These are phyloP conservation scores for Corbicula japonica DNA, from an alignment of 2,888 invertebrate genomes.

Conservation along the genomic window DNA sequence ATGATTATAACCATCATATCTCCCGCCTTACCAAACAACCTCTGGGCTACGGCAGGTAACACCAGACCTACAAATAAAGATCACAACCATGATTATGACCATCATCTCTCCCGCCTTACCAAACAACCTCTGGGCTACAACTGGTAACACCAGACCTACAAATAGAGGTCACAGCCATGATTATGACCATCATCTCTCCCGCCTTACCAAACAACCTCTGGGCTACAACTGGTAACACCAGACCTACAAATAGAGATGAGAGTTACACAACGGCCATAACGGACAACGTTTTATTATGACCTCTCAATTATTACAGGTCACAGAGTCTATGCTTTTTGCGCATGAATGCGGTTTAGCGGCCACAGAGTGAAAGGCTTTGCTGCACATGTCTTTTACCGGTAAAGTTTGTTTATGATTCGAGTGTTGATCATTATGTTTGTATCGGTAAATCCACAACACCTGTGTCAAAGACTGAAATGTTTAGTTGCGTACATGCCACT, in stretches of 20 bases:
- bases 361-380: too few relatives aligned
- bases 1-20: conserved; percentile 82
- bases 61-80: conserved; percentile 84
- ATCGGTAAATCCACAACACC: too few relatives aligned
- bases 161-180: conserved; percentile 85
- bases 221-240: conserved; percentile 84
- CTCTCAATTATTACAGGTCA: too few relatives aligned
- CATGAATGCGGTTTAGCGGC: too few relatives aligned
- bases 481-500: too few relatives aligned
- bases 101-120: conserved; percentile 81
- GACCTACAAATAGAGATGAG: conserved; percentile 74
- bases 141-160: conserved; percentile 83
- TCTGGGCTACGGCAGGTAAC: conserved; percentile 83
- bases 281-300: too few relatives aligned
- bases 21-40: conserved; percentile 82
- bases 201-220: conserved; percentile 82
- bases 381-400: too few relatives aligned
- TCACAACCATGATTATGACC: conserved; percentile 83
- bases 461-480: too few relatives aligned
- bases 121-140: conserved; percentile 83
- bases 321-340: too few relatives aligned
- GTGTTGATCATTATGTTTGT: too few relatives aligned
- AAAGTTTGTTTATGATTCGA: too few relatives aligned
- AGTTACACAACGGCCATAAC: too few relatives aligned
- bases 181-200: conserved; percentile 82